Evolutionary conservation across 2,797 vertebrate species (phyloP).

Genomic region (Cyprinella venusta): DNA sequence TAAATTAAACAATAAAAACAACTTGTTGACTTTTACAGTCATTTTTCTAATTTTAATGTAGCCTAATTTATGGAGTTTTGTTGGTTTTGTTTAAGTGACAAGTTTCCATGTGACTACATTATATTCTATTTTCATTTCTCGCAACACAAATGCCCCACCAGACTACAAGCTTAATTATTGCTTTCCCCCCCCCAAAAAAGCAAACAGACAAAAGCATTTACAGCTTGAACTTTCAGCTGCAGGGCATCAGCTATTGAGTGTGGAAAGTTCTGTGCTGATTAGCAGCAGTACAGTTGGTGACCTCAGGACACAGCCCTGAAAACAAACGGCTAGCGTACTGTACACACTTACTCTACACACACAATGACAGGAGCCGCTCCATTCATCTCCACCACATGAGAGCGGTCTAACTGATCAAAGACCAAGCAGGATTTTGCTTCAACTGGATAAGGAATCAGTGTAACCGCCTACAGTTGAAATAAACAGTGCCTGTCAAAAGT

Average conservation of each 20-base stretch:
- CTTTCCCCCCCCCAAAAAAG: background rate
- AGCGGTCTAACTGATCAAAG: constrained; percentile 40
- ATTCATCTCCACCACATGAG: constrained; percentile 68
- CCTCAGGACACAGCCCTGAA: constrained; percentile 70
- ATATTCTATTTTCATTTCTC: background rate
- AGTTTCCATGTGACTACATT: background rate
- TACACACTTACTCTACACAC: constrained; percentile 66
- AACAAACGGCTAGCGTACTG: constrained; percentile 69
- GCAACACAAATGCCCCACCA: background rate
- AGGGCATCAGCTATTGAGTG: constrained; percentile 52
- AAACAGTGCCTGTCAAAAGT: background rate
- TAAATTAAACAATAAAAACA: background rate
- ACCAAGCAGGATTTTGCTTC: background rate
- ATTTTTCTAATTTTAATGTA: background rate
- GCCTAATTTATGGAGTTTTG: background rate
- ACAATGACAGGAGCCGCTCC: constrained; percentile 70
- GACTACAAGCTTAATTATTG: constrained; percentile 13
- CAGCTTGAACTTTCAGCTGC: constrained; percentile 58
- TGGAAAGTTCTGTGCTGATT: constrained; percentile 79
- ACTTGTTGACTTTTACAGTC: background rate
- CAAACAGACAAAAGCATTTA: constrained; percentile 22
- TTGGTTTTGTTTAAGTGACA: background rate
- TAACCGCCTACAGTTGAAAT: background rate
- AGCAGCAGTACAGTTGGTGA: constrained; percentile 69
- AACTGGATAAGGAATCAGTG: background rate